Conservation (phyloP, 2,113 vertebrate species). For the Oryzias celebensis region DNA sequence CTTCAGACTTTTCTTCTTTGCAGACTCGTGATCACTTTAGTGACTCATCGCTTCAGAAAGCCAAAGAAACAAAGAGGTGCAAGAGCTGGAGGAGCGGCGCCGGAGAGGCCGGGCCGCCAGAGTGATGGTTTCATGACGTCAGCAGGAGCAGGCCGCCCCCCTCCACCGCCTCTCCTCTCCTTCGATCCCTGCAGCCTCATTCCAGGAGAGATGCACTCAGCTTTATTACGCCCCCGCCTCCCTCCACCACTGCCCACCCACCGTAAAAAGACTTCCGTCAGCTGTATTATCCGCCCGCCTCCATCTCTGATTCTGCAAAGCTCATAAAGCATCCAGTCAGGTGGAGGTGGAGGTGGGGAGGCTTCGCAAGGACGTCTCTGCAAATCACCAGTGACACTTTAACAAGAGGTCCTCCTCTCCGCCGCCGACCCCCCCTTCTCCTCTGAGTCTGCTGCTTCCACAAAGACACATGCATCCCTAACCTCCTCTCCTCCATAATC, state of each 20-base stretch:
- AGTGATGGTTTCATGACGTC: slow-evolving; percentile 21
- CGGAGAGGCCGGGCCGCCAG: neutral
- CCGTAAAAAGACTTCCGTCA: slow-evolving; percentile 78
- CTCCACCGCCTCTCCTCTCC: slow-evolving; percentile 15
- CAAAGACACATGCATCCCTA: slow-evolving; percentile 18
- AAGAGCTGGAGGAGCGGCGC: slow-evolving; percentile 21
- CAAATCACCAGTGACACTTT: slow-evolving; percentile 70
- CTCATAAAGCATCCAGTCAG: slow-evolving; percentile 73
- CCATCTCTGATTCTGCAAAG: slow-evolving; percentile 65
- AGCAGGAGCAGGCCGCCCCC: slow-evolving; percentile 22
- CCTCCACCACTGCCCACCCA: slow-evolving; percentile 46
- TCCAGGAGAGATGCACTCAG: slow-evolving; percentile 77
- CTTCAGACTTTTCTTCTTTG: too few species aligned
- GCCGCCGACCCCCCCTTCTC: slow-evolving; percentile 10
- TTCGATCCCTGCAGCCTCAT: slow-evolving; percentile 47
- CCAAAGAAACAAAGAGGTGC: too few species aligned
- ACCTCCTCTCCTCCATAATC: slow-evolving; percentile 14
- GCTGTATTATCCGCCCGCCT: slow-evolving; percentile 70
- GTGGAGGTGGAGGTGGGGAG: slow-evolving; percentile 40
- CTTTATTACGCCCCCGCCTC: slow-evolving; percentile 67
- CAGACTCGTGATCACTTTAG: too few species aligned
- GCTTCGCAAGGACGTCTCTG: slow-evolving; percentile 66
- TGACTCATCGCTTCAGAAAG: too few species aligned
- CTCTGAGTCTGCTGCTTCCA: slow-evolving; percentile 21
- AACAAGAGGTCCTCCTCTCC: slow-evolving; percentile 43